These are phyloP conservation scores for Drosophila nigrodunni DNA, from an alignment of 1,140 invertebrate species.

Conservation along the genomic window DNA sequence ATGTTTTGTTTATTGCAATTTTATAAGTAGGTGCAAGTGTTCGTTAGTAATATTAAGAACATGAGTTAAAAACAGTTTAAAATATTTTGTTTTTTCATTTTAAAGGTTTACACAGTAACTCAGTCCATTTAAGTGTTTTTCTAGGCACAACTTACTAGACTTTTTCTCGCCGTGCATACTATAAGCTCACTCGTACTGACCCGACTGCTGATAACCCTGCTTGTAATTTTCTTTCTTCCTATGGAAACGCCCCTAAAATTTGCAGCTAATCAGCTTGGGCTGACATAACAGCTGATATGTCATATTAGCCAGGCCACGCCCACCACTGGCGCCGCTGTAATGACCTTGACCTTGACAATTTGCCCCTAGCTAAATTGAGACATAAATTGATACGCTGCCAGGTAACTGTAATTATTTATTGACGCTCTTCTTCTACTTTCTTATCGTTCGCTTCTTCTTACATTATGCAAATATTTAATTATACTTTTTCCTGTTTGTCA, in stretches of 20 bases:
- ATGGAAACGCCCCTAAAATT: conserved; percentile 37
- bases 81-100: too few relatives aligned
- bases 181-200: not conserved
- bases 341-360: not conserved
- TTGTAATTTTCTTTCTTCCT: not conserved
- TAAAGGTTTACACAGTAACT: too few relatives aligned
- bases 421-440: not conserved
- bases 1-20: too few relatives aligned
- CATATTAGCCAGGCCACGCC: conserved; percentile 29
- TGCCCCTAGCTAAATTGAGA: conserved; percentile 54
- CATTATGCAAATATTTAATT: conserved; percentile 66
- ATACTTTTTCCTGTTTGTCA: conserved; percentile 17
- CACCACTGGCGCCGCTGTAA: conserved; percentile 34
- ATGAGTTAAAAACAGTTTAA: too few relatives aligned
- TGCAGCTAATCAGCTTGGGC: conserved; percentile 27
- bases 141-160: too few relatives aligned
- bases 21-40: too few relatives aligned
- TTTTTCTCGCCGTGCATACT: too few relatives aligned
- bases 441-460: not conserved
- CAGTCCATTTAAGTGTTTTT: too few relatives aligned
- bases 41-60: too few relatives aligned
- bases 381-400: conserved; percentile 67
- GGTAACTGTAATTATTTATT: conserved; percentile 8
- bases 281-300: conserved; percentile 27
- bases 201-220: conserved; percentile 22